Conservation (phyloP, 2,888 invertebrate genomes). For the Thecocarcelia acutangulata region DNA sequence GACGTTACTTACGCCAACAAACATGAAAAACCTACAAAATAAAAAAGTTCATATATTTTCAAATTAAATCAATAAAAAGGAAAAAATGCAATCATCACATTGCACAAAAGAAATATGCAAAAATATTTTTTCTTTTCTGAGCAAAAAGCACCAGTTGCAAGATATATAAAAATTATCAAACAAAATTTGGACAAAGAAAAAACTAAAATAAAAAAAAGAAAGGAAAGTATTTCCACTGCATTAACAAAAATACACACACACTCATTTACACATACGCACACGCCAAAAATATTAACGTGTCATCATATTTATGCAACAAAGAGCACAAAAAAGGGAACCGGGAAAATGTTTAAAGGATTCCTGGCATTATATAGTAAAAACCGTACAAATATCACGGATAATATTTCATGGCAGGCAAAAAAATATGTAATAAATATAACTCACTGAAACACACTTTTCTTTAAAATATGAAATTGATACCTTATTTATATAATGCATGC, state of each 20-base stretch:
- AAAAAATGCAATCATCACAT: slow-evolving; percentile 14
- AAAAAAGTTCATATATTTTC: slow-evolving; percentile 5
- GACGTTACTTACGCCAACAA: not conserved
- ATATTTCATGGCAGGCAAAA: not conserved
- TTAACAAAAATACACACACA: not conserved
- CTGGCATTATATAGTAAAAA: slow-evolving; percentile 38
- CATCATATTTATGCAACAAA: not conserved
- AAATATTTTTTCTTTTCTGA: slow-evolving; percentile 2
- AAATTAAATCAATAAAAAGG: slow-evolving; percentile 36
- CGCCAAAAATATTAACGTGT: not conserved
- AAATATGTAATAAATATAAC: slow-evolving; percentile 8
- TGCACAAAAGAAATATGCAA: slow-evolving; percentile 20
- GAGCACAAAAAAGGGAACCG: not conserved
- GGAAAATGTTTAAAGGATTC: slow-evolving; percentile 30
- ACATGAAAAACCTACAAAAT: not conserved
- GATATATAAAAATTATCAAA: slow-evolving; percentile 26
- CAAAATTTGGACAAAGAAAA: not conserved
- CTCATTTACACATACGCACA: not conserved
- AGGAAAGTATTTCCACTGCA: slow-evolving; percentile 31
- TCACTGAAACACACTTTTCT: slow-evolving; percentile 1
- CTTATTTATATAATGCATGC: slow-evolving; percentile 15
- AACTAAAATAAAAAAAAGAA: slow-evolving; percentile 5
- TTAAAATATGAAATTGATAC: too few relatives aligned
- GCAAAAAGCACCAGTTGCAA: slow-evolving; percentile 32
- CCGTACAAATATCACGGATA: slow-evolving; percentile 33